Evolutionary conservation across 2,888 invertebrate genomes (phyloP).

Genomic region (Mimas tiliae): DNA sequence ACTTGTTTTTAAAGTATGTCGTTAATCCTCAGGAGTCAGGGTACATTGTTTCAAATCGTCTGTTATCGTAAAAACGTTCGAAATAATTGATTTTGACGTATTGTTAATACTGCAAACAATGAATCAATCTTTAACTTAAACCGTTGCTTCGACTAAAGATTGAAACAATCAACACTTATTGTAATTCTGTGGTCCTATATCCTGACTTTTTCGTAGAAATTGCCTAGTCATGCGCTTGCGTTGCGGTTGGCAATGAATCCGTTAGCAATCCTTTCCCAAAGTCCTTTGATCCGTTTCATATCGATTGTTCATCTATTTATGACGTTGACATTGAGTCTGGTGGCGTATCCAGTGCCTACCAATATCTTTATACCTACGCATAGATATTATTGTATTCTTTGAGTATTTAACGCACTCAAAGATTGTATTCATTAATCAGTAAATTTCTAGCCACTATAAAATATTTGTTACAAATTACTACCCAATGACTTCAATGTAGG

Average conservation of each 20-base stretch:
- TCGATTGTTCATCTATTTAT: not conserved
- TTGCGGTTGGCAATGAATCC: conserved; percentile 24
- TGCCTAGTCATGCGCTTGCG: not conserved
- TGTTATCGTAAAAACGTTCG: too few species aligned
- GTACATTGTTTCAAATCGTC: not conserved
- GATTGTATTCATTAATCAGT: not conserved
- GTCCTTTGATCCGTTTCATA: not conserved
- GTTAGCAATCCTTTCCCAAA: conserved; percentile 29
- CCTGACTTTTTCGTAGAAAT: not conserved
- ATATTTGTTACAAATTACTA: not conserved
- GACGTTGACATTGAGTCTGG: not conserved
- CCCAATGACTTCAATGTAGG: too few species aligned
- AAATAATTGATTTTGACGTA: too few species aligned
- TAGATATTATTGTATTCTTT: too few species aligned
- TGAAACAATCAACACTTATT: too few species aligned
- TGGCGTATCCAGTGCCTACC: not conserved
- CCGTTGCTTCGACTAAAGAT: too few species aligned
- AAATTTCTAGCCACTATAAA: not conserved
- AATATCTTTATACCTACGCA: not conserved
- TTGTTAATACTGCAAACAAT: too few species aligned
- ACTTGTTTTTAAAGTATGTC: not conserved
- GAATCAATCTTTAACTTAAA: not conserved
- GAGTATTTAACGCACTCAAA: too few species aligned
- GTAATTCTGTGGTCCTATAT: not conserved
- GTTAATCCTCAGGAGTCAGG: not conserved